These are phyloP conservation scores for Synanthedon vespiformis DNA, from an alignment of 2,888 invertebrate genomes.

Conservation along the genomic window DNA sequence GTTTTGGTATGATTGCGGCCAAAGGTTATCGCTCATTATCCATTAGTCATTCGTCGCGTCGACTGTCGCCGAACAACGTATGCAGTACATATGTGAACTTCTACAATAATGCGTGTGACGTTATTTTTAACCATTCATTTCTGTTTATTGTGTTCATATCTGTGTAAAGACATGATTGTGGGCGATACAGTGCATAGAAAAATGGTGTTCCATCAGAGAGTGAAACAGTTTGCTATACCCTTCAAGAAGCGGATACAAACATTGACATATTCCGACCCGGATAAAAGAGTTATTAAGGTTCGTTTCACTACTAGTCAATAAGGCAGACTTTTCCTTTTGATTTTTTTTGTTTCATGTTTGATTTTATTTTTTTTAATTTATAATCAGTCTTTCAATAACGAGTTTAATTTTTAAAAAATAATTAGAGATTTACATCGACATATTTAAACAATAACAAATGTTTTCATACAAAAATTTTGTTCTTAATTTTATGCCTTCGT, in stretches of 20 bases:
- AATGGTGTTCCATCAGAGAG: conserved; percentile 61
- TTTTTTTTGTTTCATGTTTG: too few species aligned
- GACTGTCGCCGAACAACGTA: conserved; percentile 12
- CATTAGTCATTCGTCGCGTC: conserved; percentile 20
- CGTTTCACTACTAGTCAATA: neutral
- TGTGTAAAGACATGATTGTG: conserved; percentile 49
- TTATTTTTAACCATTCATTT: conserved; percentile 25
- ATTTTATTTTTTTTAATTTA: too few species aligned
- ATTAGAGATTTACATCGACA: too few species aligned
- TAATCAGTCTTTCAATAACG: too few species aligned
- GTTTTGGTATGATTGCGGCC: conserved; percentile 16
- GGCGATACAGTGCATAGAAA: conserved; percentile 61
- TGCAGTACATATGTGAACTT: conserved; percentile 18
- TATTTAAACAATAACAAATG: too few species aligned
- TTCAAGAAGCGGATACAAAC: conserved; percentile 56
- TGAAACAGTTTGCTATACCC: conserved; percentile 60
- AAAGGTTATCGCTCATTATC: conserved; percentile 34
- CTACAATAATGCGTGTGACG: conserved; percentile 42
- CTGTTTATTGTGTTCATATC: conserved; percentile 13
- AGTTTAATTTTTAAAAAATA: too few species aligned
- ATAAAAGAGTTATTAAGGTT: conserved; percentile 54
- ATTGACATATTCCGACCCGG: conserved; percentile 47
- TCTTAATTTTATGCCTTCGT: too few species aligned
- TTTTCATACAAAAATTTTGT: too few species aligned
- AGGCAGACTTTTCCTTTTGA: too few species aligned